Evolutionary conservation across 2,888 invertebrate species (phyloP).

Genomic region (Balanococcus diminutus): DNA sequence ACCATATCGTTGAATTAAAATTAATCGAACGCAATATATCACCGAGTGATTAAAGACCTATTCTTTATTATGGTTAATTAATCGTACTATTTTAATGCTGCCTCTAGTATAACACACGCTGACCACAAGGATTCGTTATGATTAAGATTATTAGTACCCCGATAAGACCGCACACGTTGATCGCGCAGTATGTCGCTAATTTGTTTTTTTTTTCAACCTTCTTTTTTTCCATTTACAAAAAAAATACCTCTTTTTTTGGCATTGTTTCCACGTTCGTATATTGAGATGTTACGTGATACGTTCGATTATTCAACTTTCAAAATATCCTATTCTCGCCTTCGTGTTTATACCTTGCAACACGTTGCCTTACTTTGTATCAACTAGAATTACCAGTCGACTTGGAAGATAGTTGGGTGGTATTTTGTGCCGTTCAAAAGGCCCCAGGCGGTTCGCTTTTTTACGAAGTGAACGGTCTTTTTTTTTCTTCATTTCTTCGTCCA

Average conservation of each 20-base stretch:
- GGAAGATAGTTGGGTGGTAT: neutral
- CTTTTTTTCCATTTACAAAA: neutral
- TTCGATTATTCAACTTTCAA: neutral
- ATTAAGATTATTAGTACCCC: slow-evolving; percentile 29
- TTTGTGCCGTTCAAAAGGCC: neutral
- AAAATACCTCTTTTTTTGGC: neutral
- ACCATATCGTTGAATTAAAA: neutral
- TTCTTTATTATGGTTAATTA: slow-evolving; percentile 29
- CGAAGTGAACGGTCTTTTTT: neutral
- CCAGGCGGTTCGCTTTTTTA: neutral
- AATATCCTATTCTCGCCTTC: neutral
- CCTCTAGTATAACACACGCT: slow-evolving; percentile 7
- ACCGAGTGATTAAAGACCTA: slow-evolving; percentile 24
- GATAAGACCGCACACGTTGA: slow-evolving; percentile 36
- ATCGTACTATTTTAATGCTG: neutral
- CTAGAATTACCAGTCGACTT: neutral
- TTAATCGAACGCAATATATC: slow-evolving; percentile 34
- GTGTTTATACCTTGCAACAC: neutral
- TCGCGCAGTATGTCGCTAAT: slow-evolving; percentile 22
- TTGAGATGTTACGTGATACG: neutral
- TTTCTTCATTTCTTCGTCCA: neutral
- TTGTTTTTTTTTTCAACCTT: neutral
- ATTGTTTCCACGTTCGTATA: neutral
- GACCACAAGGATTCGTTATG: slow-evolving; percentile 3
- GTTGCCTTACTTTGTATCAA: neutral